Evolutionary conservation across 2,113 vertebrate species (phyloP), one percentile per base, ranked within the genome.

Genomic region (Alethe diademata): DNA sequence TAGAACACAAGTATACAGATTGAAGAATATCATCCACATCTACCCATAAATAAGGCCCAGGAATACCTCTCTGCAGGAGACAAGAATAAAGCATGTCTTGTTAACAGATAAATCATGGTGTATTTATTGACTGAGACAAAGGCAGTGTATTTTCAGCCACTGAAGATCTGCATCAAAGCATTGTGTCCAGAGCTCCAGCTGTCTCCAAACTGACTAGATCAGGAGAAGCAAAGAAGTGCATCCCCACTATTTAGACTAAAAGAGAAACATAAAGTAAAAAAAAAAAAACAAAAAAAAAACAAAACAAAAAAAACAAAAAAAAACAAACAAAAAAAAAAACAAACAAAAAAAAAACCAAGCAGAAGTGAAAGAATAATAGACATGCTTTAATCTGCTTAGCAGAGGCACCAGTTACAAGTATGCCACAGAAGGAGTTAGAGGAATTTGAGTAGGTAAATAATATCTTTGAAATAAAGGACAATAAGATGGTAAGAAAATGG

Each of bases 251-350:
- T 71, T 38, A 58, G 17, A 66, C 12, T 14, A 33, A 74, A 88
- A 53, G 12, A 57, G 19, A 16, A 74, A 88, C 25, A 56, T 4
- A 38, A 28, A 62, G 13, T 7, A 3, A 5, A 3, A 4, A 11
- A 20, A 24, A 47, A 26, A 3, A 2, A 4, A 15, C 6, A 28
- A 23, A 29, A 3, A 1, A 4, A 11, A 12, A 40, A 40, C 8
- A 43, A 43, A 43, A 43, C 35, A n/a, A n/a, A 19, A 45, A 45
- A 19, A 45, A 19, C 3, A 43, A 43, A 18, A 43, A 43, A 19
- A 45, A 45, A 40, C 11, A 40, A 40, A 40, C 40, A 11, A 35
- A 23, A 36, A 22, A 22, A 40, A 23, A 23, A 14, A 9, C 45
- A 15, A 50, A 40, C 6, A 43, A 43, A 43, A 43, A 45, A 45